Evolutionary conservation across 2,797 vertebrate genomes (phyloP), one percentile per base, ranked within the genome.

Genomic region (Leucoraja ocellata): DNA sequence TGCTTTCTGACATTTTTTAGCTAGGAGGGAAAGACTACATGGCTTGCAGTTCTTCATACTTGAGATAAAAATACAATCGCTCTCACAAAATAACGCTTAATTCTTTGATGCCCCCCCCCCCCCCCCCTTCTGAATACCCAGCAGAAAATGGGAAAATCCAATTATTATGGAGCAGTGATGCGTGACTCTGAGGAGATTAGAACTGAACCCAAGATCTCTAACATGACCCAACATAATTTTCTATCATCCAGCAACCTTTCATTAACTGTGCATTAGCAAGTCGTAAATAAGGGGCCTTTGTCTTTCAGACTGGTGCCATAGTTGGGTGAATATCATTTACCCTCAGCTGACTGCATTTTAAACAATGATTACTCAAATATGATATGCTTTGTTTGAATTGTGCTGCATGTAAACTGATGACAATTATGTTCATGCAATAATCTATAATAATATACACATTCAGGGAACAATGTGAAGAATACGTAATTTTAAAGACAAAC

Each of bases 141-240:
- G 61, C 90, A 74, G 68, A 54, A 21, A 91, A 74, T 74, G 32
- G 32, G 21, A 74, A 88, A 65, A 88, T 88, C 84, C 28, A 65
- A 88, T 88, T 92, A 92, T 76, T 76, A 54, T 71, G 23, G 71
- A 74, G 71, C 71, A 92, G 90, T 54, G 71, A 92, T 92, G 46
- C 25, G 54, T 74, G 46, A 74, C 46, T 74, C 39, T 92, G 90
- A 76, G 65, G 65, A 91, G 54, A 54, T 84, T 46, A 28, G 54
- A 54, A 61, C 28, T 84, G 81, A 84, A 84, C 81, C 54, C 81
- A 84, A 54, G 90, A 14, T 36, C 61, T 28, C 63, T 88, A 68
- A 63, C 61, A 68, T 65, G 84, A 88, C 84, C n/a, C 36, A 65
- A 65, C n/a, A 68, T 63, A 65, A 88, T 88, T 63, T 88, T 68